These are phyloP conservation scores for Emmelina monodactyla DNA, from an alignment of 2,888 invertebrate species.

Conservation along the genomic window DNA sequence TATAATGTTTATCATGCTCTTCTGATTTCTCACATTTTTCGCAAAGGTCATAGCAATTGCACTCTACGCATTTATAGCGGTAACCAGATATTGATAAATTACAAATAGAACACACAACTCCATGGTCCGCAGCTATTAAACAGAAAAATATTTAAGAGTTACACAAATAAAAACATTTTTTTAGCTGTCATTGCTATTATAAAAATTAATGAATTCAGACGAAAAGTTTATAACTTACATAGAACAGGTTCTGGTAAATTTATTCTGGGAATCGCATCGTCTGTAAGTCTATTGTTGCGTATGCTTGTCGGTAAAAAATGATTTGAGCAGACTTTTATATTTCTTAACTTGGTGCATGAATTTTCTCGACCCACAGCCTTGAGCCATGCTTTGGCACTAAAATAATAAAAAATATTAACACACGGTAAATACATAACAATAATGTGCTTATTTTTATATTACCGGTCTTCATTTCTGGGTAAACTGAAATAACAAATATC, in stretches of 20 bases:
- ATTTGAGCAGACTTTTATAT: neutral
- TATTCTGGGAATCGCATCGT: neutral
- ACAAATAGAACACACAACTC: constrained; percentile 79
- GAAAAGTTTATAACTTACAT: neutral
- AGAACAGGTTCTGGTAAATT: neutral
- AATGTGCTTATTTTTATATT: too few species aligned
- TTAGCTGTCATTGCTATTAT: too few species aligned
- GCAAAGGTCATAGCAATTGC: constrained; percentile 84
- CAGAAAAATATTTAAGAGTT: too few species aligned
- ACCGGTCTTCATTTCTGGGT: too few species aligned
- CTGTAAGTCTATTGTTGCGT: neutral
- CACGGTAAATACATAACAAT: too few species aligned
- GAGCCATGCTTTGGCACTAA: too few species aligned
- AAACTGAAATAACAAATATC: too few species aligned
- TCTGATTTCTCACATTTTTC: constrained; percentile 73
- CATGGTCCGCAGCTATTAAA: constrained; percentile 41
- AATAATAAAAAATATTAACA: too few species aligned
- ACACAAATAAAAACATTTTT: too few species aligned
- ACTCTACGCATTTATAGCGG: constrained; percentile 85
- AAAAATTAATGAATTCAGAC: too few species aligned
- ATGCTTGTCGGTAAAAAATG: neutral
- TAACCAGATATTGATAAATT: constrained; percentile 70
- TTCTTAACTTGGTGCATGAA: too few species aligned
- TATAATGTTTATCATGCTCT: constrained; percentile 75
- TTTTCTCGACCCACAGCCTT: too few species aligned